Base-by-base conservation (phyloP, 2,888 invertebrate genomes). In the Ormia ochracea region DNA sequence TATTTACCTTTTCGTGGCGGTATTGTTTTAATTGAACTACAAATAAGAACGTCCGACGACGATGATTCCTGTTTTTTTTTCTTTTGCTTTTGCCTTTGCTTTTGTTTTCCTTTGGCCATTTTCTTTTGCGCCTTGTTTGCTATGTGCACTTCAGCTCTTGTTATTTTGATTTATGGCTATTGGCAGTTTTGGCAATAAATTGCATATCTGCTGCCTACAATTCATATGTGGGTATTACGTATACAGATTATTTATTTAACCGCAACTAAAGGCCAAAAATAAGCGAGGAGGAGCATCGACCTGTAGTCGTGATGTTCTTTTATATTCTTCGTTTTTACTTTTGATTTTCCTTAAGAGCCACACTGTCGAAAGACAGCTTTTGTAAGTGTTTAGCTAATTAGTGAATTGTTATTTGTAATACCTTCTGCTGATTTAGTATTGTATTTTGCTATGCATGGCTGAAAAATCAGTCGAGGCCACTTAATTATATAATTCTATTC, bases 11-110 rank as follows among this genome's bases (percentile, higher is more conserved):
- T 59, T 33, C 68, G 14, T 68, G 33, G 33, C 43, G 23, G 33
- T 61, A 52, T 68, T 52, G 66, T 56, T 69, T 50, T 69, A 63
- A 76, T 76, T 69, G 69, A 69, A 76, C 61, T 48, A 59, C 76
- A 76, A 76, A 69, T 52, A 63, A 45, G 61, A 38, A 31, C 19
- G 23, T 54, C n/a, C 33, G 43, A 48, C n/a, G 10, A n/a, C 9
- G 41, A 31, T 14, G 4, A 10, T 48, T n/a, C n/a, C 21, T 74
- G 6, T 19, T 19, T 14, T 38, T 38, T n/a, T 33, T 26, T 6
- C 17, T n/a, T 58, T 12, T 48, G 36, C 23, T 19, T 12, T 70
- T 26, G 5, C n/a, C n/a, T 19, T 19, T 14, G 26, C 28, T n/a
- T 33, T 26, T 6, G 14, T n/a, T 58, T 12, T 48, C 38, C 23